A percentile compares a stretch with the other conserved stretches of the same genome.
These are phyloP conservation scores for Rhimphoctona megacephalus DNA, from an alignment of 2,888 invertebrate species.

Conservation along the genomic window DNA sequence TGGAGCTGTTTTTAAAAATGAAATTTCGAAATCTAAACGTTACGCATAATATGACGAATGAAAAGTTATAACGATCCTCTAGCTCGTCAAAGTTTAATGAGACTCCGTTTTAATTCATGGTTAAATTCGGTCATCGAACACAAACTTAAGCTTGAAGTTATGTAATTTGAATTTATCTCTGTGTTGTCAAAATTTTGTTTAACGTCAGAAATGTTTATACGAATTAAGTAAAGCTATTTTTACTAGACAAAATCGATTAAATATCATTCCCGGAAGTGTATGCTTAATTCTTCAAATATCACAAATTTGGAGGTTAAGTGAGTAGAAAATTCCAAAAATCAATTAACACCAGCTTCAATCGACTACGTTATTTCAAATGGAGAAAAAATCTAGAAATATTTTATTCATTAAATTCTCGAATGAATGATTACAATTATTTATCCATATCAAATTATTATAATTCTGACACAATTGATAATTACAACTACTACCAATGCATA, in stretches of 20 bases:
- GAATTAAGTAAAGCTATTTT: background rate
- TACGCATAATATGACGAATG: slow-evolving; percentile 1
- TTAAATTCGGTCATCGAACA: slow-evolving; percentile 1
- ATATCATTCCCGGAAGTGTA: background rate
- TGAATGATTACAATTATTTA: background rate
- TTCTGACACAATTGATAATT: background rate
- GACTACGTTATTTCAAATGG: background rate
- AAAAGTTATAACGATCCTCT: background rate
- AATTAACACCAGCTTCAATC: background rate
- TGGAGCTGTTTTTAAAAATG: background rate
- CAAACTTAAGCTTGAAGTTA: background rate
- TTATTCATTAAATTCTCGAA: background rate
- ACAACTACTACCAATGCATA: background rate
- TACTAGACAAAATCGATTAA: background rate
- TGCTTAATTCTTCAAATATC: no score
- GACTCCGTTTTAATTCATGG: background rate
- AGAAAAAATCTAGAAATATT: background rate
- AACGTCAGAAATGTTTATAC: background rate
- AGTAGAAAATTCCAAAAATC: background rate
- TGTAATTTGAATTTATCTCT: background rate
- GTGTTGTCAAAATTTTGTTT: background rate
- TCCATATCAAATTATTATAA: background rate
- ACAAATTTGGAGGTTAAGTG: no score
- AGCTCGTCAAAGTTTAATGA: slow-evolving; percentile 15
- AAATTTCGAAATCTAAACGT: background rate